Base-by-base conservation (phyloP, 2,113 vertebrate species). In the Anolis sagrei region DNA sequence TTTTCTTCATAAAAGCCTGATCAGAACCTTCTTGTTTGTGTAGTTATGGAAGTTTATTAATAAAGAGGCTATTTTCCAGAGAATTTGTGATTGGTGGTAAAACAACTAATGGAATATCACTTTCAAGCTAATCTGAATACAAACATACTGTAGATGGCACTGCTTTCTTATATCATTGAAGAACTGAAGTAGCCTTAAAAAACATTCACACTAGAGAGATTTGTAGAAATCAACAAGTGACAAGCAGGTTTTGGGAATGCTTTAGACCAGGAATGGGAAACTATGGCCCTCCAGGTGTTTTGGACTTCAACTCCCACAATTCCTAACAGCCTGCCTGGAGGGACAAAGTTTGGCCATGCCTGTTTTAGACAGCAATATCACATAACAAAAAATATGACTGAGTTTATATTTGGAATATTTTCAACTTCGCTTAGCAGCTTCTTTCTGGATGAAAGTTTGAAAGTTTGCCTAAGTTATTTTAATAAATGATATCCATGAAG, bases 61-160 rank as follows among this genome's bases (percentile, higher is more conserved):
- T 44, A 44, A 44, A 44, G 39, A 44, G 39, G 39, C 39, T 44
- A 44, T 44, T 44, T 44, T n/a, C 64, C 3, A 68, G 29, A 27
- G 29, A 32, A 70, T 70, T 70, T 18, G 2, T 34, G n/a, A 34
- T 18, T 70, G 68, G 11, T 29, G 2, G 19, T 18, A 54, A 68
- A 76, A 49, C 4, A 79, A 6, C 32, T 89, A 62, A 61, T 29
- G n/a, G 48, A 89, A 76, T 76, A 18, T 64, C 39, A 74, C 72
- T 78, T 72, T 1, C 51, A 84, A 79, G 44, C 90, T 85, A 84
- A 87, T 66, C 9, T 81, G 72, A 76, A 61, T 34, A 79, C 91
- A 32, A 82, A 87, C 75, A 48, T 80, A 91, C 95, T 88, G 87
- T 87, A 95, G 96, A 88, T 94, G 95, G 95, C 94, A 91, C 87